These are phyloP conservation scores for Chamaetylas fuelleborni DNA, from an alignment of 2,113 vertebrate species.

Conservation along the genomic window DNA sequence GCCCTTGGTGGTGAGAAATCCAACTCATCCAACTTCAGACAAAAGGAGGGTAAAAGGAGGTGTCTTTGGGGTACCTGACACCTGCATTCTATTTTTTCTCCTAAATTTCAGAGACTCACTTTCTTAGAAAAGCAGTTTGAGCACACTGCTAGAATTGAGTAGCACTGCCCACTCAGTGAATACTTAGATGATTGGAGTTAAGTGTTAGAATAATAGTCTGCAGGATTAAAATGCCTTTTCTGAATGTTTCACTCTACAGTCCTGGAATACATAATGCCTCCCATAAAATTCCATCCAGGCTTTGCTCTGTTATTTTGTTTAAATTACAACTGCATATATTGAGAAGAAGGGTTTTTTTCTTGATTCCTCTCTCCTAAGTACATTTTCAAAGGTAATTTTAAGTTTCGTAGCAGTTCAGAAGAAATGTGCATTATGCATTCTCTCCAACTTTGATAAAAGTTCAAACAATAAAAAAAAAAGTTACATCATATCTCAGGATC, in stretches of 20 bases:
- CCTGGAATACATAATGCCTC: not conserved
- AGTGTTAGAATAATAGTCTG: not conserved
- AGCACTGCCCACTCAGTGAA: not conserved
- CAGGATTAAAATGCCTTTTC: not conserved
- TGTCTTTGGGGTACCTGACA: not conserved
- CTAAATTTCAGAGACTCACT: not conserved
- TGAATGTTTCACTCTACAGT: not conserved
- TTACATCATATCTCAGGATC: not conserved
- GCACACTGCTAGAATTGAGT: not conserved
- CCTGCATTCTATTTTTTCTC: not conserved
- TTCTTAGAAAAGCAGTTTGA: not conserved
- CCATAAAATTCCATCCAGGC: not conserved
- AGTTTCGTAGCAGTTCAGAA: not conserved
- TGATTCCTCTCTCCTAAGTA: not conserved
- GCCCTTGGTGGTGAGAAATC: not conserved
- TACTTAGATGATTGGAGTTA: not conserved
- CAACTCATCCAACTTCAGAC: not conserved
- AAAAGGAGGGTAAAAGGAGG: not conserved
- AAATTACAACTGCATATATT: not conserved
- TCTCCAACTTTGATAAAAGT: not conserved
- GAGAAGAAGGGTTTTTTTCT: not conserved
- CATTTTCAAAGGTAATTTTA: not conserved
- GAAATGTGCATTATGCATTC: not conserved
- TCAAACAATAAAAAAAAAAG: not conserved
- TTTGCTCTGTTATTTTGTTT: not conserved